Percentiles rank a stretch among this genome's conserved stretches.
These are phyloP conservation scores for Anarrhichthys ocellatus DNA, from an alignment of 2,113 vertebrate species.

Conservation along the genomic window DNA sequence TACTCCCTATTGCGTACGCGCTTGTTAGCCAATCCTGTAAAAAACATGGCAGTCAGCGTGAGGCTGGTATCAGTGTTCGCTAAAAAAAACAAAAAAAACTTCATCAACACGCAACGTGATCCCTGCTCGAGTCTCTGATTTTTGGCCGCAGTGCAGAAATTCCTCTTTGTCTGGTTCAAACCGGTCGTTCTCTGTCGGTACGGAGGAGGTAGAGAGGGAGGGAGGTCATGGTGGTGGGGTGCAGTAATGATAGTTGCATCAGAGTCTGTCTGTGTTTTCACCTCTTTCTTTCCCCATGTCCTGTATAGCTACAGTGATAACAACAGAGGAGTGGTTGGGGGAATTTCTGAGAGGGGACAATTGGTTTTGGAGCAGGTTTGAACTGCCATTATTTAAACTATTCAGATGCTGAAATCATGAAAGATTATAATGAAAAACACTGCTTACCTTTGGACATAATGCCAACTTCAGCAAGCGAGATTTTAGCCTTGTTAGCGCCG, in stretches of 20 bases:
- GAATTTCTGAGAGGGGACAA: not conserved
- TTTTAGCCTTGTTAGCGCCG: not conserved
- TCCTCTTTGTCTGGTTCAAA: conserved; percentile 50
- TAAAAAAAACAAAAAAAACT: conserved; percentile 46
- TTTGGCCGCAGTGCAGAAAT: conserved; percentile 47
- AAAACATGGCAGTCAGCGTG: conserved; percentile 33
- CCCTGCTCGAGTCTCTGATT: conserved; percentile 39
- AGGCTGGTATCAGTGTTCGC: conserved; percentile 29
- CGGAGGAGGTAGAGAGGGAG: not conserved
- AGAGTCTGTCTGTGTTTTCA: conserved; percentile 31
- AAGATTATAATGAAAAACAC: not conserved
- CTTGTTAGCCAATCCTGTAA: conserved; percentile 32
- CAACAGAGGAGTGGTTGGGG: not conserved
- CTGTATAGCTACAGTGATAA: conserved; percentile 13
- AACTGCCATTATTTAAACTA: not conserved
- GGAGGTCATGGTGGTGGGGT: conserved; percentile 19
- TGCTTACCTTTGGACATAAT: not conserved
- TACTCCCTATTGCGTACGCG: conserved; percentile 43
- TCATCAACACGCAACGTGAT: conserved; percentile 55
- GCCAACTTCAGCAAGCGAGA: not conserved
- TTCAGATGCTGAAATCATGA: not conserved
- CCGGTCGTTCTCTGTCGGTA: conserved; percentile 20
- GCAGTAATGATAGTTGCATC: conserved; percentile 38
- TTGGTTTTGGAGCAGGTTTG: not conserved
- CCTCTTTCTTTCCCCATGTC: conserved; percentile 7